Evolutionary conservation across 2,888 invertebrate species (phyloP), one percentile per base, ranked within the genome.

Genomic region (Drosophila nigricruria): DNA sequence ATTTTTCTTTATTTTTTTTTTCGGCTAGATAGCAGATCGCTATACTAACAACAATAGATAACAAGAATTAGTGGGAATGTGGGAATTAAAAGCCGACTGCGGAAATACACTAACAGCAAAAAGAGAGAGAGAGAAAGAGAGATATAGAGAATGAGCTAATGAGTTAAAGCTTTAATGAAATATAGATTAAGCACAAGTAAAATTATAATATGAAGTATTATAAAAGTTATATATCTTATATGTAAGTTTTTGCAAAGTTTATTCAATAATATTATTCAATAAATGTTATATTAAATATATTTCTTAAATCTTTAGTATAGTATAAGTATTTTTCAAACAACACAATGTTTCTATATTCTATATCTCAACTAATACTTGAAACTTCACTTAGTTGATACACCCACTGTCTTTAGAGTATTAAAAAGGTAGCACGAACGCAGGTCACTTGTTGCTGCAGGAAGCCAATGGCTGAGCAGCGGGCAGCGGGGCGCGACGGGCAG

Each of bases 41-140:
- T 71, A 70, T 77, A 73, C 76, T 77, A 85, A 87, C 85, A 84
- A 76, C 82, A 80, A 84, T 77, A 89, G 82, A 86, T 87, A 87
- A 83, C 79, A 79, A 84, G 83, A 83, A 87, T 82, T 70, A 71
- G 74, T 54, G 53, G 34, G 49, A 38, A 56, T 47, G 40, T 4
- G 14, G 2, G 2, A 3, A 3, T 8, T 8, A 4, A 6, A 5
- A 67, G 6, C 5, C 62, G 73, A 64, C 42, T 40, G 0, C 10
- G 3, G 0, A 1, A 30, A 66, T 72, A 49, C 77, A 30, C 81
- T 80, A 10, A 20, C 14, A 27, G 0, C 10, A 3, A 36, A 34
- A 10, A 1, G 20, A 20, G 42, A 0, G 18, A 18, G n/a, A 36
- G n/a, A 30, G 9, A 9, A 2, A 30, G 27, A n/a, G n/a, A n/a